phyloP scores from a whole-genome alignment of 2,113 vertebrate genomes.

The Dipodomys merriami region DNA sequence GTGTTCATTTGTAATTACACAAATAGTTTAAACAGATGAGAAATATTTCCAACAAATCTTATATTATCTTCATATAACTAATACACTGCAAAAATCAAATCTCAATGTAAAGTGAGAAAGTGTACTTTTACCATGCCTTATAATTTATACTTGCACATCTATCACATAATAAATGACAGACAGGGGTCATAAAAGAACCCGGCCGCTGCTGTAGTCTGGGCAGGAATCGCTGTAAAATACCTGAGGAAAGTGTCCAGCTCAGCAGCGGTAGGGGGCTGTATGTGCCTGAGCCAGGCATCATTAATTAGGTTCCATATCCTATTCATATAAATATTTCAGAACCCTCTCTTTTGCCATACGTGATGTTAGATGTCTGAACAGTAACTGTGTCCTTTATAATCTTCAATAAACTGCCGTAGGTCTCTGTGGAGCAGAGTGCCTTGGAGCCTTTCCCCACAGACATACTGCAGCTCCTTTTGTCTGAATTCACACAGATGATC shows the following conservation, averaged over 20 bases:
- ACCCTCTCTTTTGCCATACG: background rate
- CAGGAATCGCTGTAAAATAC: background rate
- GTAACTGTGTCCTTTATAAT: background rate
- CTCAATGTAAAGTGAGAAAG: background rate
- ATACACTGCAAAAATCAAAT: background rate
- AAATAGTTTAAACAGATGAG: background rate
- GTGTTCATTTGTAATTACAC: background rate
- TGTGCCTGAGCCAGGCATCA: rapidly evolving
- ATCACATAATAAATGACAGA: background rate
- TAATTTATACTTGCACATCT: background rate
- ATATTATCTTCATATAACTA: background rate
- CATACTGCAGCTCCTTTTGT: background rate
- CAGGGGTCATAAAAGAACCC: background rate
- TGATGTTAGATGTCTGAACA: background rate
- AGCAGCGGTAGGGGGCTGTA: background rate
- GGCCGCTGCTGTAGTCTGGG: rapidly evolving
- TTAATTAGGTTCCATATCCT: background rate
- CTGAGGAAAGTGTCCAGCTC: background rate
- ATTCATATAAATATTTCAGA: conserved; percentile 42
- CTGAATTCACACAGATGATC: rapidly evolving
- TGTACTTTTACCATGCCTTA: background rate
- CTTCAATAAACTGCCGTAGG: too few species aligned
- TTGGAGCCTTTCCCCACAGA: background rate
- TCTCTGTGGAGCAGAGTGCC: rapidly evolving
- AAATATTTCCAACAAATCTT: background rate